These are phyloP conservation scores for Ciconia boyciana DNA, from an alignment of 2,113 vertebrate genomes.

Conservation along the genomic window DNA sequence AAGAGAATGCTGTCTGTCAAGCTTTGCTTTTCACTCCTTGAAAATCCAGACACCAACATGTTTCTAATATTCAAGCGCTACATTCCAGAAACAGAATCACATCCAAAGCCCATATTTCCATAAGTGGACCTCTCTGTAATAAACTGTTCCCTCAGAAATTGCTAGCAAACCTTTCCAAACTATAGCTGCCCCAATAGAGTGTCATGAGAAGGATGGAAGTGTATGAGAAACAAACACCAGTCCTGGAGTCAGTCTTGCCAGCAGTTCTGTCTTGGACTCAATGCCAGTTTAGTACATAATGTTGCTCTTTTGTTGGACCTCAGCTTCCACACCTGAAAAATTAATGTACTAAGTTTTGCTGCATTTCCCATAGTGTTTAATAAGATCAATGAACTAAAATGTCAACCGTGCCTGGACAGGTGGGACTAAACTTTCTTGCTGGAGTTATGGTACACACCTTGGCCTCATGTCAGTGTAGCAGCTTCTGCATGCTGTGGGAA, in stretches of 20 bases:
- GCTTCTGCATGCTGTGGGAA: not conserved
- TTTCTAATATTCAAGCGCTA: not conserved
- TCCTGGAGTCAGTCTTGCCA: not conserved
- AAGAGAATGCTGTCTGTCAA: not conserved
- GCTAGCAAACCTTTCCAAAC: not conserved
- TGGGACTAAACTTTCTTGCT: not conserved
- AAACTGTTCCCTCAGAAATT: not conserved
- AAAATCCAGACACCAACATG: not conserved
- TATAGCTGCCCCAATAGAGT: not conserved
- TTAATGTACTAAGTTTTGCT: not conserved
- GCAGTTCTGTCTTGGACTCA: not conserved
- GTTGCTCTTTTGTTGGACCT: not conserved
- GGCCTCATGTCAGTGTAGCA: not conserved
- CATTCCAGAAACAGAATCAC: not conserved
- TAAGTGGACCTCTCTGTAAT: not conserved
- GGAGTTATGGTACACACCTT: not conserved
- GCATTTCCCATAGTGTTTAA: not conserved
- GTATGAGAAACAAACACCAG: not conserved
- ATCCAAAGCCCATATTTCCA: not conserved
- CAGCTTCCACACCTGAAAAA: not conserved
- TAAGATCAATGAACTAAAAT: not conserved
- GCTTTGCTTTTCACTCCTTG: not conserved
- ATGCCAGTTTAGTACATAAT: not conserved
- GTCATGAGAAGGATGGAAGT: not conserved
- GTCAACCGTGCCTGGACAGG: not conserved